Percentiles rank a stretch among this genome's conserved stretches.
These are phyloP conservation scores for Nasonia vitripennis DNA, from an alignment of 1,140 invertebrate genomes.

Conservation along the genomic window DNA sequence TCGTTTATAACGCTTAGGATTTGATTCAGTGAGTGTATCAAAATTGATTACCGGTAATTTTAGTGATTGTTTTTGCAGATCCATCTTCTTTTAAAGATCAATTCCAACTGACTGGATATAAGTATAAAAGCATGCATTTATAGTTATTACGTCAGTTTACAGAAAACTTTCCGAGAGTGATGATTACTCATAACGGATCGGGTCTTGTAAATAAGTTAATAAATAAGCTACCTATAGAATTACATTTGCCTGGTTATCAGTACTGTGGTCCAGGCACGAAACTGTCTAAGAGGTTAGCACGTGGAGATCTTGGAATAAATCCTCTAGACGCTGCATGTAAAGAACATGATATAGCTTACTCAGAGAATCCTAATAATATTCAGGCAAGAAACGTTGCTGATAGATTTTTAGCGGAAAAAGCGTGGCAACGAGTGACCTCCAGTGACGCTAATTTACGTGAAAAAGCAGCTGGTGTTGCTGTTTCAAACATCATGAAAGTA, in stretches of 20 bases:
- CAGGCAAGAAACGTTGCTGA: constrained; percentile 42
- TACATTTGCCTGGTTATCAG: constrained; percentile 61
- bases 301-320: constrained; percentile 62
- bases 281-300: constrained; percentile 55
- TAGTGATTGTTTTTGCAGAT: no score
- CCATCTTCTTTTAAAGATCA: no score
- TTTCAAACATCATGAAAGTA: constrained; percentile 47
- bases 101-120: no score
- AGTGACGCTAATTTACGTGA: constrained; percentile 40
- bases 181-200: background rate
- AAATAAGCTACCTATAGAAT: constrained; percentile 59
- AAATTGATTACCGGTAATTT: no score
- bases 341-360: constrained; percentile 51
- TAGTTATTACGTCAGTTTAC: no score
- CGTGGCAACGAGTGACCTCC: constrained; percentile 23
- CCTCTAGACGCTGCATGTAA: constrained; percentile 59
- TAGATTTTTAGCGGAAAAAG: constrained; percentile 29
- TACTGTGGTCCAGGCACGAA: constrained; percentile 62
- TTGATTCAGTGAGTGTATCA: no score
- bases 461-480: constrained; percentile 37
- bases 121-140: no score
- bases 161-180: background rate
- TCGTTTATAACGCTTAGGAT: no score
- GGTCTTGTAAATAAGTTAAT: constrained; percentile 53
- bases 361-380: constrained; percentile 39